Percentiles rank a stretch among this genome's conserved stretches.
Evolutionary conservation across 2,113 vertebrate genomes (phyloP).

Genomic region (Grallaria varia): DNA sequence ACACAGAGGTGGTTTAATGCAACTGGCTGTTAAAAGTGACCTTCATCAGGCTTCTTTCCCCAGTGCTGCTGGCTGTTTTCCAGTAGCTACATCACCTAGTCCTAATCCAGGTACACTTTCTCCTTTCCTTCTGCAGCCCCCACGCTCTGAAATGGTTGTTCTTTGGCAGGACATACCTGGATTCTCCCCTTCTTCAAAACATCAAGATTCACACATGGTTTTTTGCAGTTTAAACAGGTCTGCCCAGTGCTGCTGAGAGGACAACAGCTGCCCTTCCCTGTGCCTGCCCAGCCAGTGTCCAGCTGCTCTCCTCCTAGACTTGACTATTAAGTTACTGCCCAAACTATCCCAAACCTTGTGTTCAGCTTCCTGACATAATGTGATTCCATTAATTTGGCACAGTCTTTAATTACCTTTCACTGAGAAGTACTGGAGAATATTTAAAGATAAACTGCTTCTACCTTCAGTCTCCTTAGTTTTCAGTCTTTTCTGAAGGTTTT

Average conservation of each 20-base stretch:
- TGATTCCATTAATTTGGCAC: not conserved
- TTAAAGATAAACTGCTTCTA: not conserved
- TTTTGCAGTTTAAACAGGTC: not conserved
- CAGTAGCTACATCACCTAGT: not conserved
- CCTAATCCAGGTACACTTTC: not conserved
- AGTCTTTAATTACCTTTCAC: not conserved
- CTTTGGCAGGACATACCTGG: not conserved
- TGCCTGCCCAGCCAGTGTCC: not conserved
- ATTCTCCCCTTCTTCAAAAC: not conserved
- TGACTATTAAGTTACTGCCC: not conserved
- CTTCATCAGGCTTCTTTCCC: not conserved
- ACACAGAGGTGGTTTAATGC: not conserved
- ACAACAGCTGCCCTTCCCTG: not conserved
- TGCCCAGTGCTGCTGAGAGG: not conserved
- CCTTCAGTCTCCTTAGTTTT: not conserved
- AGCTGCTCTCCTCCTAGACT: not conserved
- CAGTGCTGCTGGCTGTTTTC: not conserved
- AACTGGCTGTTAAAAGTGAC: not conserved
- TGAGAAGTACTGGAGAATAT: not conserved
- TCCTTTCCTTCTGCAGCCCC: not conserved
- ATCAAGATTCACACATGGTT: rapidly evolving
- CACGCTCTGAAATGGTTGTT: not conserved
- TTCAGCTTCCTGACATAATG: not conserved
- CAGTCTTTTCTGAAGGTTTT: not conserved
- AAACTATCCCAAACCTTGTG: not conserved